Evolutionary conservation across 2,797 vertebrate species (phyloP).

Genomic region (Schizothorax lantsangensis): DNA sequence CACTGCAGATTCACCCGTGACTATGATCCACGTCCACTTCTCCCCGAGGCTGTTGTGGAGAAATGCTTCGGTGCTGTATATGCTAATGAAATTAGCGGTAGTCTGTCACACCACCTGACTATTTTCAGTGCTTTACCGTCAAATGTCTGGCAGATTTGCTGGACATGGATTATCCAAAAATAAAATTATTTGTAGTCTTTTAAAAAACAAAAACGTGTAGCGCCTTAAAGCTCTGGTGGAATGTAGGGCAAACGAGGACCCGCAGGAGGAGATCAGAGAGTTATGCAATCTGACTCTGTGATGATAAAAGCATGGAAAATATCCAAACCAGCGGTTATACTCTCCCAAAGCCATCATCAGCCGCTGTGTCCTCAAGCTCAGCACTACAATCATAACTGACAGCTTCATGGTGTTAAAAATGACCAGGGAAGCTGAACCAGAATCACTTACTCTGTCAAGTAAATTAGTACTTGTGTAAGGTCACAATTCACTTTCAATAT

Average conservation of each 20-base stretch:
- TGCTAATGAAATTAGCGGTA: background rate
- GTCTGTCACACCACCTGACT: constrained; percentile 17
- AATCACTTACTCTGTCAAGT: background rate
- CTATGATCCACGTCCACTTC: background rate
- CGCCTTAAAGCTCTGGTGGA: constrained; percentile 45
- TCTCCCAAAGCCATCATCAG: constrained; percentile 2
- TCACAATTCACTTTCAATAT: background rate
- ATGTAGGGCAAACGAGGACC: constrained; percentile 54
- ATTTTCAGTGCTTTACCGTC: background rate
- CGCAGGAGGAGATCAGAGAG: constrained; percentile 51
- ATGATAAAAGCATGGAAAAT: constrained; percentile 53
- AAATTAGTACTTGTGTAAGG: background rate
- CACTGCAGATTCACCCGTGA: constrained; percentile 5
- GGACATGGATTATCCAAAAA: constrained; percentile 40
- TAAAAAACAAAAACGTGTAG: background rate
- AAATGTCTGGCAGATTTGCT: constrained; percentile 10
- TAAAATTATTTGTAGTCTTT: constrained; percentile 8
- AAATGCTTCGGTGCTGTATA: constrained; percentile 14
- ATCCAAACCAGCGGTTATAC: constrained; percentile 55
- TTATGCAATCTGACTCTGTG: constrained; percentile 57
- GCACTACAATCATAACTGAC: constrained; percentile 19
- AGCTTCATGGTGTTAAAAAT: background rate
- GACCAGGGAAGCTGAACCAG: background rate
- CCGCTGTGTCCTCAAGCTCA: constrained; percentile 2
- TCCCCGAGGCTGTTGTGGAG: background rate